These are phyloP conservation scores for Toxonevra muliebris DNA, from an alignment of 2,888 invertebrate species.

Conservation along the genomic window DNA sequence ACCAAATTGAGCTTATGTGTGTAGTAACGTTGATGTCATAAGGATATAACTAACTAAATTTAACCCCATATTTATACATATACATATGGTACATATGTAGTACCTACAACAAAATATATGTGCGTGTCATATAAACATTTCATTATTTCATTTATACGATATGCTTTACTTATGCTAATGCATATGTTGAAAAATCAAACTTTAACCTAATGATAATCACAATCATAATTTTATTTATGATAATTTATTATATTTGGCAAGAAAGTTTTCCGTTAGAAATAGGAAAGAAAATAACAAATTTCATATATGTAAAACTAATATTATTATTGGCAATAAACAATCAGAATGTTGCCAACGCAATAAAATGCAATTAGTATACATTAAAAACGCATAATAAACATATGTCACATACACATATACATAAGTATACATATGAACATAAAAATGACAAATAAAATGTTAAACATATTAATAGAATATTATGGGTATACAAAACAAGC, in stretches of 20 bases:
- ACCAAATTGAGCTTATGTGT: too few species aligned
- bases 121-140: too few species aligned
- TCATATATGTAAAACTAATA: not conserved
- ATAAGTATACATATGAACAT: not conserved
- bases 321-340: conserved; percentile 45
- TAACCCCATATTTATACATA: too few species aligned
- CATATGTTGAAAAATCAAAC: conserved; percentile 29
- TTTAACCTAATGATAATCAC: conserved; percentile 14
- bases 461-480: conserved; percentile 24
- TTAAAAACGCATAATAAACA: conserved; percentile 45
- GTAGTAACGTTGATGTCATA: too few species aligned
- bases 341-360: conserved; percentile 46
- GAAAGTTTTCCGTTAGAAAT: not conserved
- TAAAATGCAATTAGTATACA: conserved; percentile 46
- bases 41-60: too few species aligned
- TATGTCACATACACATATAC: conserved; percentile 28
- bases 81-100: too few species aligned
- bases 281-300: not conserved
- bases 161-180: not conserved
- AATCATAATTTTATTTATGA: conserved; percentile 24
- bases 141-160: too few species aligned
- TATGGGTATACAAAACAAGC: not conserved
- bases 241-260: conserved; percentile 21
- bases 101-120: too few species aligned
- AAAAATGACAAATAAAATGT: conserved; percentile 22